These are phyloP conservation scores for Acrocephalus scirpaceus DNA, from an alignment of 2,797 vertebrate species.

Conservation along the genomic window DNA sequence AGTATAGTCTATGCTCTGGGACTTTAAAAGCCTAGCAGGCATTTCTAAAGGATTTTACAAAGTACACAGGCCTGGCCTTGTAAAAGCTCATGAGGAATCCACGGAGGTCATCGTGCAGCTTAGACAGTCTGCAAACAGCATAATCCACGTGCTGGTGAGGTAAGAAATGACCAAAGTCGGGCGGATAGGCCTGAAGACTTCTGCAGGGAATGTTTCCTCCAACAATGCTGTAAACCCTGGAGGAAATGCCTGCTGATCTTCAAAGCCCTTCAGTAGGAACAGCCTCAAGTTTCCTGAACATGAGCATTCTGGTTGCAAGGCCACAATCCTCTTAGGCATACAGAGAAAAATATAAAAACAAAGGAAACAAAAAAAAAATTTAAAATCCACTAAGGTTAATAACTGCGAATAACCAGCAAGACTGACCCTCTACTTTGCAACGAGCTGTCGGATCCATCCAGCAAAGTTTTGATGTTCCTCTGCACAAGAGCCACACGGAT, in stretches of 20 bases:
- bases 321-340: constrained; percentile 8
- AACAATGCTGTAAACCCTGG: constrained; percentile 32
- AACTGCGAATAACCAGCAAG: constrained; percentile 30
- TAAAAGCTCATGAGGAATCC: constrained; percentile 62
- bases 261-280: constrained; percentile 48
- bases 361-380: background rate
- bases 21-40: constrained; percentile 56
- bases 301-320: constrained; percentile 8
- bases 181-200: constrained; percentile 14
- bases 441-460: constrained; percentile 56
- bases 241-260: constrained; percentile 70
- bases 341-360: constrained; percentile 19
- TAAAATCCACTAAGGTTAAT: constrained; percentile 3
- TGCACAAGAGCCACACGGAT: constrained; percentile 36
- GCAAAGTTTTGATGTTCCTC: constrained; percentile 58
- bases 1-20: constrained; percentile 12
- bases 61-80: constrained; percentile 48
- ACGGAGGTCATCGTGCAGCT: constrained; percentile 40
- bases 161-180: constrained; percentile 30
- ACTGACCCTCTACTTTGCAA: constrained; percentile 61
- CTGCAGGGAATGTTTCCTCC: constrained; percentile 28
- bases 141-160: constrained; percentile 48
- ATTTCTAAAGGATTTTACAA: constrained; percentile 61
- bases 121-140: constrained; percentile 58
- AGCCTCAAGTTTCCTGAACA: constrained; percentile 58